Conservation (phyloP, 2,888 invertebrate genomes). For the Pristionchus arcanus region DNA sequence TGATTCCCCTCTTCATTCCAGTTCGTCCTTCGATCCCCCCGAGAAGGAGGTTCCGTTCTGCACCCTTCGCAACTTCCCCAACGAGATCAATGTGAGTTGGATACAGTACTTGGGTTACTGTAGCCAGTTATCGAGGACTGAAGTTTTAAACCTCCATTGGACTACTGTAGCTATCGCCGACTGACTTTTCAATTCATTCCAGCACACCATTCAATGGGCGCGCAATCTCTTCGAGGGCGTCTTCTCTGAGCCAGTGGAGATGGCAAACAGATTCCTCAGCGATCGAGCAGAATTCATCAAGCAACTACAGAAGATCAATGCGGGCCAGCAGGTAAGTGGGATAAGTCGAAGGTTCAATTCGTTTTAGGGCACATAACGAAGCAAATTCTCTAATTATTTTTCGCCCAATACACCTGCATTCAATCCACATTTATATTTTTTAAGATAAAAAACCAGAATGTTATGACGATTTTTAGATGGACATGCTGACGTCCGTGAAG, state of each 20-base stretch:
- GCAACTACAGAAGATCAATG: slow-evolving; percentile 71
- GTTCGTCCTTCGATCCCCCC: slow-evolving; percentile 94
- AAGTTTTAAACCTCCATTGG: too few relatives aligned
- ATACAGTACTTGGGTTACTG: not conserved
- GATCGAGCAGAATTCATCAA: slow-evolving; percentile 75
- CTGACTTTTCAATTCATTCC: slow-evolving; percentile 64
- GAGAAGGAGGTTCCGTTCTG: slow-evolving; percentile 99
- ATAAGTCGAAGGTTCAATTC: too few relatives aligned
- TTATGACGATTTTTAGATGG: not conserved
- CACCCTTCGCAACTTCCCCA: slow-evolving; percentile 98
- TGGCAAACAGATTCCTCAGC: slow-evolving; percentile 80
- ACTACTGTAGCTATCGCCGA: too few relatives aligned
- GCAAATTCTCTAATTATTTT: too few relatives aligned
- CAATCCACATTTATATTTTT: too few relatives aligned
- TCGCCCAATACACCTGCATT: too few relatives aligned
- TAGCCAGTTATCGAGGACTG: too few relatives aligned
- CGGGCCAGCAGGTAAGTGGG: slow-evolving; percentile 68
- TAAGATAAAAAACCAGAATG: too few relatives aligned
- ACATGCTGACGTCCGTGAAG: slow-evolving; percentile 84
- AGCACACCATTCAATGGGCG: slow-evolving; percentile 82
- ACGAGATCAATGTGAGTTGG: slow-evolving; percentile 86
- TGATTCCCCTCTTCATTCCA: slow-evolving; percentile 79
- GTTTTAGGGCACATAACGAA: too few relatives aligned
- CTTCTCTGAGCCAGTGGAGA: slow-evolving; percentile 87
- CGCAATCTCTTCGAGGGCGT: slow-evolving; percentile 89